Base-by-base conservation (phyloP, 2,797 vertebrate genomes). In the Zenarchopterus dispar region DNA sequence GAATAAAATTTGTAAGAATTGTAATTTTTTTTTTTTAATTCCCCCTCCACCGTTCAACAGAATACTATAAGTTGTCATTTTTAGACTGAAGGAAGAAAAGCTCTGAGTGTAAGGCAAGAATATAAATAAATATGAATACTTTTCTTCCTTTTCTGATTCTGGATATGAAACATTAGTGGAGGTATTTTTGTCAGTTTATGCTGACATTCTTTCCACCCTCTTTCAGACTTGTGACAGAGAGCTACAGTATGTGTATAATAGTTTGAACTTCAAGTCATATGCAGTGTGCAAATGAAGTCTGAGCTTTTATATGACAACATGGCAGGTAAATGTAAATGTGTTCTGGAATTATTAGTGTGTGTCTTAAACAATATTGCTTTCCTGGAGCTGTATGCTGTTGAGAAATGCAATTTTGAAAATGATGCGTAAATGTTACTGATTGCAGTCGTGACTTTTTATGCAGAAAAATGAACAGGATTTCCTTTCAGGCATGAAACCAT, bases 1-100 rank as follows among this genome's bases (percentile, higher is more conserved):
- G n/a, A n/a, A n/a, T n/a, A n/a, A n/a, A n/a, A n/a, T n/a, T n/a
- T n/a, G n/a, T n/a, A n/a, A n/a, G n/a, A n/a, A n/a, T n/a, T n/a
- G n/a, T n/a, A n/a, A n/a, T 28, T 6, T 28, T 28, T 28, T 28
- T 28, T 28, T 28, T 6, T 28, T 28, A 5, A 1, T 28, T 28
- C 8, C 1, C 8, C 5, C 28, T 28, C 7, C 8, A 16, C 31
- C 46, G 24, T 17, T 56, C 21, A 62, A 9, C 2, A n/a, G 16
- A 33, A 58, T 26, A 31, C 42, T 57, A 41, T 17, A 70, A 46
- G 19, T 16, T 8, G 44, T 80, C 39, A 39, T 56, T 26, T 53
- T 57, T 13, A 22, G 8, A 22, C 18, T 59, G n/a, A 22, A 55
- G 33, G 26, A 39, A 53, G 8, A 6, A 31, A 53, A 64, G 39